Percentiles rank a stretch among this genome's conserved stretches.
phyloP scores from a whole-genome alignment of 2,888 invertebrate species.

The Rhagonycha fulva region DNA sequence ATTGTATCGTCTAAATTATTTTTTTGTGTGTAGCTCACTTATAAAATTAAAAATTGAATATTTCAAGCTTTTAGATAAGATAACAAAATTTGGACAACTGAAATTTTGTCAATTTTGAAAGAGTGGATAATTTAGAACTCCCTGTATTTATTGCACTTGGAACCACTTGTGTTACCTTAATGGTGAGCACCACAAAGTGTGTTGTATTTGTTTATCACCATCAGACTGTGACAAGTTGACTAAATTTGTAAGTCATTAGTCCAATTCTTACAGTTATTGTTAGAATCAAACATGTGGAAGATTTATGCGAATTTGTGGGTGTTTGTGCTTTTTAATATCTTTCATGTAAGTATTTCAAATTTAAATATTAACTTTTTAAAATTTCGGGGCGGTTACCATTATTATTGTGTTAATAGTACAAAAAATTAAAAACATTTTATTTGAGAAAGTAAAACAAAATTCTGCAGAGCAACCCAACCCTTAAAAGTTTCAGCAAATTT shows the following conservation, averaged over 20 bases:
- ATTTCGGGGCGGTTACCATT: background rate
- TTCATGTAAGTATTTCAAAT: background rate
- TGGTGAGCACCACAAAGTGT: constrained; percentile 3
- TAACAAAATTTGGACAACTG: background rate
- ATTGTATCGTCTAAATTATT: background rate
- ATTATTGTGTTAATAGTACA: no score
- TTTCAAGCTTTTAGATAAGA: background rate
- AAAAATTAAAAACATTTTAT: no score
- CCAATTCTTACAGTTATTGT: background rate
- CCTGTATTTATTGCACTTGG: background rate
- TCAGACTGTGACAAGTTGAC: background rate
- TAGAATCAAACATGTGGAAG: background rate
- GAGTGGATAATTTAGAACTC: background rate
- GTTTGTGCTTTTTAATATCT: background rate
- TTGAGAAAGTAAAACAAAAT: no score
- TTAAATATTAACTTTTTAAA: background rate
- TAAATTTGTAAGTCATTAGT: constrained; percentile 1
- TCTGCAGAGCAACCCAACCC: no score
- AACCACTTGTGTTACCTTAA: constrained; percentile 20
- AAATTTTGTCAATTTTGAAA: background rate
- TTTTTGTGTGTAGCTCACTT: background rate
- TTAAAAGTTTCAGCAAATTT: no score
- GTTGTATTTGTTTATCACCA: constrained; percentile 18
- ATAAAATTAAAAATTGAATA: background rate
- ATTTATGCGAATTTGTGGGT: background rate